Evolutionary conservation across 2,797 vertebrate genomes (phyloP).

Genomic region (Lithobates pipiens): DNA sequence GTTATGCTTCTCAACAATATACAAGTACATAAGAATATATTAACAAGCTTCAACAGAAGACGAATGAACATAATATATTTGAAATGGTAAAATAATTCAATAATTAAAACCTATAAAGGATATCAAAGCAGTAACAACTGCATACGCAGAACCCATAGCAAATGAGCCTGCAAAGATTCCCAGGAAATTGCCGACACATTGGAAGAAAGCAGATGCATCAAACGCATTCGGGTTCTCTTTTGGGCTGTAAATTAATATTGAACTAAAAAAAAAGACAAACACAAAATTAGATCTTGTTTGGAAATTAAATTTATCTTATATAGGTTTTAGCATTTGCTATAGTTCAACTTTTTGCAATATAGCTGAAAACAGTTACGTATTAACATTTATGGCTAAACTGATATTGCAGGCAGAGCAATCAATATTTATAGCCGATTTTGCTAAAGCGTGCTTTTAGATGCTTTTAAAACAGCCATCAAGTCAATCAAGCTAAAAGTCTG

Average conservation of each 20-base stretch:
- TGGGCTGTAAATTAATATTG: conserved; percentile 82
- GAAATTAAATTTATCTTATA: neutral
- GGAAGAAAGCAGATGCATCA: conserved; percentile 79
- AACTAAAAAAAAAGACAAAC: conserved; percentile 73
- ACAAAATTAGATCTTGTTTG: neutral
- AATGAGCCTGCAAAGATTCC: conserved; percentile 83
- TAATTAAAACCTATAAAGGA: conserved; percentile 74
- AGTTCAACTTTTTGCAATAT: too few relatives aligned
- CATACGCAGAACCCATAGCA: conserved; percentile 81
- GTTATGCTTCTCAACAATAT: too few relatives aligned
- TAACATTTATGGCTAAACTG: neutral
- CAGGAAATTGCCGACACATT: conserved; percentile 82
- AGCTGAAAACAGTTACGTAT: neutral
- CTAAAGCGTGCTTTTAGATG: neutral
- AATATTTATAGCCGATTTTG: neutral
- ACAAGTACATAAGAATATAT: too few relatives aligned
- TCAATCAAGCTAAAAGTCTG: too few relatives aligned
- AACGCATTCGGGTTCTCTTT: conserved; percentile 78
- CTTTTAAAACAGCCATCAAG: too few relatives aligned
- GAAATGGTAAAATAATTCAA: neutral
- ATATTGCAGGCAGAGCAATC: neutral
- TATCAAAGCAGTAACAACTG: conserved; percentile 86
- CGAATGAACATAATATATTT: too few relatives aligned
- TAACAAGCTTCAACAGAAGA: too few relatives aligned
- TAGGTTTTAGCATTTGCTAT: too few relatives aligned